phyloP scores from a whole-genome alignment of 2,888 invertebrate genomes.

The Chymomyza procnemis region DNA sequence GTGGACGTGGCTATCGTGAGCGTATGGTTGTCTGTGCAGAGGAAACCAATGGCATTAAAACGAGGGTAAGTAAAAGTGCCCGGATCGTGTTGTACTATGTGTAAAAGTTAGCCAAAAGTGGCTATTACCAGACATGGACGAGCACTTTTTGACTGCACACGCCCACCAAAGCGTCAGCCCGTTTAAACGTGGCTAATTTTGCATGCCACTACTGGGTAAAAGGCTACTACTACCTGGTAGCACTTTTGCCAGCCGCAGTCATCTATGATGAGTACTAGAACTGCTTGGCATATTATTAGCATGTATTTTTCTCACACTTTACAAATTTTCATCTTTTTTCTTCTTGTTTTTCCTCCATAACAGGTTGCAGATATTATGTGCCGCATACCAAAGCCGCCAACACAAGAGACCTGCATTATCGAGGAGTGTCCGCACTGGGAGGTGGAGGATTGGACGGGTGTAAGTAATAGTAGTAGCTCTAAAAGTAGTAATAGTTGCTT shows the following conservation, averaged over 20 bases:
- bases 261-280: background rate
- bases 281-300: conserved; percentile 43
- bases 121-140: conserved; percentile 41
- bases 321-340: conserved; percentile 10
- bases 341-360: conserved; percentile 42
- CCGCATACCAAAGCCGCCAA: conserved; percentile 85
- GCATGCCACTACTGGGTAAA: conserved; percentile 40
- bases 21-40: conserved; percentile 91
- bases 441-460: conserved; percentile 92
- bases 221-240: background rate
- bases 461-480: conserved; percentile 80
- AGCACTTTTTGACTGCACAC: background rate
- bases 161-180: conserved; percentile 23
- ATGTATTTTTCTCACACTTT: conserved; percentile 50
- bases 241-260: conserved; percentile 4
- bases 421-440: conserved; percentile 94
- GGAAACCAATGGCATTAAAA: conserved; percentile 88
- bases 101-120: conserved; percentile 43
- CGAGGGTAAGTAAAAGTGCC: conserved; percentile 81
- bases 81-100: background rate
- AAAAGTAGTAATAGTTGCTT: conserved; percentile 4
- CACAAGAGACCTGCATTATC: conserved; percentile 89
- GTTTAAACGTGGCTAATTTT: conserved; percentile 55
- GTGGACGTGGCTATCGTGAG: conserved; percentile 90
- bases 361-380: conserved; percentile 90